Conservation (phyloP, 2,888 invertebrate genomes). For the Leptura quadrifasciata region DNA sequence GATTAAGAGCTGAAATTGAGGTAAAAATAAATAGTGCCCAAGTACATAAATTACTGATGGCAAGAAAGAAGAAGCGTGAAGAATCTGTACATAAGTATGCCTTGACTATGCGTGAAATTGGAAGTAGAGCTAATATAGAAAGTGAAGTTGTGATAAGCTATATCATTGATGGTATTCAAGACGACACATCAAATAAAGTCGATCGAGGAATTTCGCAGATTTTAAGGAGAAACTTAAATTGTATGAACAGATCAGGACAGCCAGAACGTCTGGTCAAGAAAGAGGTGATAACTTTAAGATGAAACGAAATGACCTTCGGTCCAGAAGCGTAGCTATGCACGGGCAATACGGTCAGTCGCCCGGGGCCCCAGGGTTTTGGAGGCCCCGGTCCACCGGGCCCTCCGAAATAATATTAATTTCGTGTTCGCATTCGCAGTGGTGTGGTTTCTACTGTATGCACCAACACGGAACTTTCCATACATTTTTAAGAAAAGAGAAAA, state of each 20-base stretch:
- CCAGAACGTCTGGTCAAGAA: neutral
- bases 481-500: no score
- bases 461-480: no score
- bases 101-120: constrained; percentile 68
- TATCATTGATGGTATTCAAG: constrained; percentile 50
- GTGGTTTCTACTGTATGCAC: no score
- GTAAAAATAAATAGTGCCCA: constrained; percentile 49
- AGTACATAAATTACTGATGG: constrained; percentile 53
- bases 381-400: no score
- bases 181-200: constrained; percentile 56
- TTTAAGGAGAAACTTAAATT: constrained; percentile 48
- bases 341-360: no score
- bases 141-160: constrained; percentile 66
- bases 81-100: constrained; percentile 69
- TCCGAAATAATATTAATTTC: no score
- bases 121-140: constrained; percentile 65
- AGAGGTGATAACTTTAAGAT: neutral
- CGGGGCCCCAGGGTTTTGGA: no score
- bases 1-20: constrained; percentile 49
- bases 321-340: no score
- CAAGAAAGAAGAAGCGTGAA: constrained; percentile 63
- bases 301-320: no score
- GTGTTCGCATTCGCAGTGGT: no score
- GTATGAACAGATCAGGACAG: constrained; percentile 25
- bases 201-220: constrained; percentile 46